Percentiles rank a stretch among this genome's conserved stretches.
These are phyloP conservation scores for Fulica atra DNA, from an alignment of 2,113 vertebrate genomes.

Conservation along the genomic window DNA sequence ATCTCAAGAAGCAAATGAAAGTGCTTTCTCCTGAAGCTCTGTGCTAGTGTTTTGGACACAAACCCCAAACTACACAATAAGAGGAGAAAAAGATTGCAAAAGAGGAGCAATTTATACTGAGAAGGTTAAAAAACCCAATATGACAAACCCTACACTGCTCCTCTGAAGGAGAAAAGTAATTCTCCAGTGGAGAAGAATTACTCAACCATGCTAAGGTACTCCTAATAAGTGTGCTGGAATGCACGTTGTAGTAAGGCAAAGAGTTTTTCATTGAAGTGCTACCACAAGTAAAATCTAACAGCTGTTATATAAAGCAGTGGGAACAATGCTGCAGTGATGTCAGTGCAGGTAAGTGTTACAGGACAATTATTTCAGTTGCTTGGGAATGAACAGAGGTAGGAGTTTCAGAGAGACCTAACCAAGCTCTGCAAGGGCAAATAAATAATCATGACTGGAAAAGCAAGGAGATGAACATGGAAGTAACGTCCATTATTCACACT, in stretches of 20 bases:
- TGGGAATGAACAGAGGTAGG: neutral
- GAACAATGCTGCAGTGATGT: neutral
- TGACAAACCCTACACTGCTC: neutral
- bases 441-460: neutral
- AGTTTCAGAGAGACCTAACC: neutral
- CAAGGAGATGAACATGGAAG: neutral
- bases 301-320: neutral
- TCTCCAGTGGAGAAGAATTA: neutral
- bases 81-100: neutral
- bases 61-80: neutral
- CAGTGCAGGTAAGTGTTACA: neutral
- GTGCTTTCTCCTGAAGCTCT: neutral
- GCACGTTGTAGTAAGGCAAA: neutral
- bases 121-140: neutral
- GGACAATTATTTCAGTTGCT: neutral
- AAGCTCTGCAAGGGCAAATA: neutral
- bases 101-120: neutral
- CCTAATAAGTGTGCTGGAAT: neutral
- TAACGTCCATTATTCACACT: neutral
- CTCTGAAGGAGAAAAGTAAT: neutral
- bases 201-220: neutral
- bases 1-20: neutral
- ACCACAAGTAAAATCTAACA: neutral
- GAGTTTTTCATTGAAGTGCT: neutral
- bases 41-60: neutral